Percentiles rank a stretch among this genome's conserved stretches.
These are phyloP conservation scores for Aethes cnicana DNA, from an alignment of 2,888 invertebrate species.

Conservation along the genomic window DNA sequence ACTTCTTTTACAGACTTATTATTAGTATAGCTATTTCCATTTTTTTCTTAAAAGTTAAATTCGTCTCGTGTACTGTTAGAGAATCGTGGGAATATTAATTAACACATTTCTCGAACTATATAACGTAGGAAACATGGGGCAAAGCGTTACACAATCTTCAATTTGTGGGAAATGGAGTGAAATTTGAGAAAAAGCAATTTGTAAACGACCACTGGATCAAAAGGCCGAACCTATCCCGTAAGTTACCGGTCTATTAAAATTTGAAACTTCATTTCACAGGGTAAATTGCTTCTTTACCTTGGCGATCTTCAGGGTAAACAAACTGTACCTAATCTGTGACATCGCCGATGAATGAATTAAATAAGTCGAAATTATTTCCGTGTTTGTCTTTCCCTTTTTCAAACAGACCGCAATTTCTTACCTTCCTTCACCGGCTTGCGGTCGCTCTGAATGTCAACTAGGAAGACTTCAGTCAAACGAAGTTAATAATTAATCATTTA, in stretches of 20 bases:
- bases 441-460: conserved; percentile 9
- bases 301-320: conserved; percentile 69
- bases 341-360: conserved; percentile 60
- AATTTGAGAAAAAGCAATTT: conserved; percentile 73
- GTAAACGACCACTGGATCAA: conserved; percentile 68
- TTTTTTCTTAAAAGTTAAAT: no score
- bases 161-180: conserved; percentile 41
- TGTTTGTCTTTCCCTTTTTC: conserved; percentile 34
- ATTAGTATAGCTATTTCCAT: no score
- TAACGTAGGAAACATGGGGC: background rate
- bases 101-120: background rate
- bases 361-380: conserved; percentile 40
- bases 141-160: conserved; percentile 16
- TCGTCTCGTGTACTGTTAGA: no score
- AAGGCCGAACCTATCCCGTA: conserved; percentile 62
- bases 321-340: conserved; percentile 64
- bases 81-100: no score
- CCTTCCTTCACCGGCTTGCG: conserved; percentile 1
- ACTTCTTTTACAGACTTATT: no score
- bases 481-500: background rate
- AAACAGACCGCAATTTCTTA: conserved; percentile 11
- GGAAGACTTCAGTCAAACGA: background rate
- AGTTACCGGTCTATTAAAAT: conserved; percentile 71
- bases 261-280: conserved; percentile 74
- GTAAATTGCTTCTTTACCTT: conserved; percentile 78